Percentiles rank a stretch among this genome's conserved stretches.
phyloP scores from a whole-genome alignment of 2,888 invertebrate species.

The Tolmerus cingulatus region DNA sequence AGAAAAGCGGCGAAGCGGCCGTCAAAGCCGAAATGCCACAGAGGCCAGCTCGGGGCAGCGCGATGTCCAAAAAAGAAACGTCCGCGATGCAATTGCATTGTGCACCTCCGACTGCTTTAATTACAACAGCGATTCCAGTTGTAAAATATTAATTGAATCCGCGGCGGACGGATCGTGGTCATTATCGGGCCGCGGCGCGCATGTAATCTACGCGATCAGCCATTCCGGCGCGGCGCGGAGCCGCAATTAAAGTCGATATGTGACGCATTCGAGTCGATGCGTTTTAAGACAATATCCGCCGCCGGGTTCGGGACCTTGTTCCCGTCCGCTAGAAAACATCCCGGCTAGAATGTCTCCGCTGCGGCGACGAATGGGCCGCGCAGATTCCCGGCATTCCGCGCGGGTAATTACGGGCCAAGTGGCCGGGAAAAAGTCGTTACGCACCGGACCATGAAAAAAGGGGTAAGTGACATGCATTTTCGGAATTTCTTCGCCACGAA shows the following conservation, averaged over 20 bases:
- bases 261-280: slow-evolving; percentile 16
- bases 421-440: neutral
- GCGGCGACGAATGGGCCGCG: neutral
- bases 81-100: neutral
- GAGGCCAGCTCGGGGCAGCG: neutral
- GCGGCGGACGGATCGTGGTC: neutral
- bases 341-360: neutral
- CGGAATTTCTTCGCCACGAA: slow-evolving; percentile 9
- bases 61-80: neutral
- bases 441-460: neutral
- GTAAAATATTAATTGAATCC: slow-evolving; percentile 32
- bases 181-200: neutral
- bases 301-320: neutral
- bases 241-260: slow-evolving; percentile 29
- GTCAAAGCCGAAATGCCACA: neutral
- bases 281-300: slow-evolving; percentile 29
- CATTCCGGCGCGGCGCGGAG: neutral
- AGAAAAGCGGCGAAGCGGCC: neutral
- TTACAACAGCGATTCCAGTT: slow-evolving; percentile 18
- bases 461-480: slow-evolving; percentile 9
- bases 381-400: slow-evolving; percentile 11
- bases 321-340: neutral
- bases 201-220: slow-evolving; percentile 21
- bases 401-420: neutral
- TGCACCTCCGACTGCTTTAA: slow-evolving; percentile 1